These are phyloP conservation scores for Halotydeus destructor DNA, from an alignment of 1,140 invertebrate species.

Conservation along the genomic window DNA sequence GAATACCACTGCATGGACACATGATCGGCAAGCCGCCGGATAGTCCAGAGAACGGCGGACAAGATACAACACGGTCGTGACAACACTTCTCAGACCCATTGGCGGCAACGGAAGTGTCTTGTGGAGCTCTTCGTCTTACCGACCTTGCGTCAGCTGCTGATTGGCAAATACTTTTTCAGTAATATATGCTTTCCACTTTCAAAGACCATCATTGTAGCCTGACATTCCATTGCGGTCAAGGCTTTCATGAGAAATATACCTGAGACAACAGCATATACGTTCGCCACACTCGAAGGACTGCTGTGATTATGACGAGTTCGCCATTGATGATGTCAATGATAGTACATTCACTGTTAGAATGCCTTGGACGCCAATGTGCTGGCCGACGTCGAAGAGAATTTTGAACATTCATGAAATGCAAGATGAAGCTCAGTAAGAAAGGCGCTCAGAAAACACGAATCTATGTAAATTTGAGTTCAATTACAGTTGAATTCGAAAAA, in stretches of 20 bases:
- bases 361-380: too few relatives aligned
- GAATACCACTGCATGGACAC: conserved; percentile 26
- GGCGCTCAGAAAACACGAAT: too few relatives aligned
- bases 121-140: conserved; percentile 82
- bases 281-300: conserved; percentile 43
- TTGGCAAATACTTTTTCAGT: conserved; percentile 69
- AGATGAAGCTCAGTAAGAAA: too few relatives aligned
- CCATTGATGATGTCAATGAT: too few relatives aligned
- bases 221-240: conserved; percentile 76
- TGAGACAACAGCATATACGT: conserved; percentile 81
- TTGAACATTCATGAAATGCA: too few relatives aligned
- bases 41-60: conserved; percentile 9
- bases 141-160: conserved; percentile 71
- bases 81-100: conserved; percentile 51
- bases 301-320: conserved; percentile 40
- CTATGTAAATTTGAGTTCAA: too few relatives aligned
- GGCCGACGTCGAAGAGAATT: too few relatives aligned
- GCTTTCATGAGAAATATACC: conserved; percentile 83
- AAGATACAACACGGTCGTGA: conserved; percentile 23
- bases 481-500: too few relatives aligned
- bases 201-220: conserved; percentile 67
- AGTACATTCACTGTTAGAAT: too few relatives aligned
- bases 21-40: conserved; percentile 19
- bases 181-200: conserved; percentile 54
- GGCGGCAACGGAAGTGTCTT: conserved; percentile 68